Percentiles rank a stretch among this genome's conserved stretches.
Evolutionary conservation across 2,113 vertebrate genomes (phyloP).

Genomic region (Maccullochella peelii): DNA sequence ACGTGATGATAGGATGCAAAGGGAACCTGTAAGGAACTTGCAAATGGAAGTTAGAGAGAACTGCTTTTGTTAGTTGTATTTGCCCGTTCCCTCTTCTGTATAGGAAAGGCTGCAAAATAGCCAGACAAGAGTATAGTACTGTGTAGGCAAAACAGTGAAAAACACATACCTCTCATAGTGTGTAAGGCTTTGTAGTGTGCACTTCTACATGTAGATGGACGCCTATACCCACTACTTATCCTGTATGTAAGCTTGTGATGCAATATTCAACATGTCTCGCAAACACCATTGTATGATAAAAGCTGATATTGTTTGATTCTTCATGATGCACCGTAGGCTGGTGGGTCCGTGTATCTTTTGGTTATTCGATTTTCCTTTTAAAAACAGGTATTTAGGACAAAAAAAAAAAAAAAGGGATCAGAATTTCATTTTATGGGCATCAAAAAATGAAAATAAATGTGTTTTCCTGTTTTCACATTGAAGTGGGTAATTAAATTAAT

Average conservation of each 20-base stretch:
- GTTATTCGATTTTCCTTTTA: too few species aligned
- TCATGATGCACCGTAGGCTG: background rate
- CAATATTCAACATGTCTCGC: conserved; percentile 17
- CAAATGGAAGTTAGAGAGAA: background rate
- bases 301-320: background rate
- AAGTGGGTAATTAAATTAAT: too few species aligned
- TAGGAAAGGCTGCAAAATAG: background rate
- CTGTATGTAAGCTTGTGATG: conserved; percentile 7
- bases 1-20: background rate
- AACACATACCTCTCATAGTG: background rate
- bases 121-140: background rate
- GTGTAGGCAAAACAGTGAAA: conserved; percentile 1
- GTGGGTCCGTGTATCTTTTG: too few species aligned
- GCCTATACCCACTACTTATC: background rate
- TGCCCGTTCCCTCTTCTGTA: background rate
- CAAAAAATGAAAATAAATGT: too few species aligned
- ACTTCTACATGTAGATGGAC: conserved; percentile 5
- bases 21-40: background rate
- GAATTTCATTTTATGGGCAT: too few species aligned
- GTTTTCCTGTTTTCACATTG: too few species aligned
- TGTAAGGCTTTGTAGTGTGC: background rate
- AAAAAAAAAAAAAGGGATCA: too few species aligned
- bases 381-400: too few species aligned
- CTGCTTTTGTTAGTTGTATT: background rate
- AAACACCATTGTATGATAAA: background rate